phyloP scores from a whole-genome alignment of 2,797 vertebrate genomes.

The Spinus olivaceus region DNA sequence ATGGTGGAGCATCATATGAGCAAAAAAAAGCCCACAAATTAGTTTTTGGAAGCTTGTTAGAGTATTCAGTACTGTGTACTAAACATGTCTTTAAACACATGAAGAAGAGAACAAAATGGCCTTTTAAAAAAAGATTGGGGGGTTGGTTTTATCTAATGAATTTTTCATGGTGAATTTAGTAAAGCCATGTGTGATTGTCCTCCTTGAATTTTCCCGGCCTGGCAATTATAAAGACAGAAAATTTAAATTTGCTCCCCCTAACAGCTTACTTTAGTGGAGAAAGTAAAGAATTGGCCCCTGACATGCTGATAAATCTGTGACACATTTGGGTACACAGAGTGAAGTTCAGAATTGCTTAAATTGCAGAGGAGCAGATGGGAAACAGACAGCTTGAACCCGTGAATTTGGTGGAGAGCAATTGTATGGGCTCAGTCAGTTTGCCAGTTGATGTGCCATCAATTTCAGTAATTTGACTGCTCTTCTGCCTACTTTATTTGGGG shows the following conservation, averaged over 20 bases:
- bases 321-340: conserved; percentile 29
- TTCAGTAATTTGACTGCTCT: conserved; percentile 63
- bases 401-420: conserved; percentile 63
- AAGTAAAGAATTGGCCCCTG: conserved; percentile 57
- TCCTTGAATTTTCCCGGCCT: conserved; percentile 37
- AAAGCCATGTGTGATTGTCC: conserved; percentile 55
- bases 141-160: conserved; percentile 16
- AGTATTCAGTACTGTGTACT: background rate
- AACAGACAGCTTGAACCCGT: conserved; percentile 37
- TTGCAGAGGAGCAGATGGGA: conserved; percentile 69
- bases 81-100: background rate
- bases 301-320: conserved; percentile 57
- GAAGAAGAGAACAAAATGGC: background rate
- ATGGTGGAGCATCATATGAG: background rate
- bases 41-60: background rate
- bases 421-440: conserved; percentile 40
- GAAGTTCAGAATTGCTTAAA: conserved; percentile 73
- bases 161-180: conserved; percentile 32
- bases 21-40: background rate
- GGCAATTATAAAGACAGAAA: conserved; percentile 41
- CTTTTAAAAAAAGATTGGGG: background rate
- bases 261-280: conserved; percentile 51
- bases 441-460: conserved; percentile 66
- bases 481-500: conserved; percentile 46
- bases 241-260: conserved; percentile 39